Base-by-base conservation (phyloP, 2,113 vertebrate species). In the Delphinus delphis region DNA sequence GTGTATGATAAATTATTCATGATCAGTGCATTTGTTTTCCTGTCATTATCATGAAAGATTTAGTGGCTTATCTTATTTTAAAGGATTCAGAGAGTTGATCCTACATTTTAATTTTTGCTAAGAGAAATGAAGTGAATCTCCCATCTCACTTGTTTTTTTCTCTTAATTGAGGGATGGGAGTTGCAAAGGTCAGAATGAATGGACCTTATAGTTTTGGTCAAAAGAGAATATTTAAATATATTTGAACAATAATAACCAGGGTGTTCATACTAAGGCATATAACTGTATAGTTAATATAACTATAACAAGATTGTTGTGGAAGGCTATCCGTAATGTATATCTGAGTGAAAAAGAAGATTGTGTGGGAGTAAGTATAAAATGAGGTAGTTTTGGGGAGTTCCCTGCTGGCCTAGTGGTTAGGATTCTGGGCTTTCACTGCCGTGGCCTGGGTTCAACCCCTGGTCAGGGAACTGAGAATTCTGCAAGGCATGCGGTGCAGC, bases 71-170 rank as follows among this genome's bases (percentile, higher is more conserved):
- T 95, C 17, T 80, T 68, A 80, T 53, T 33, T 76, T 87, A 71
- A 18, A 73, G 84, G 31, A 90, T 87, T 95, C 70, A 96, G 50
- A 95, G 31, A 96, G 36, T 77, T 86, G 63, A 79, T 79, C 81
- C 13, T 71, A 36, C 11, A 88, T 88, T 97, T 95, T 92, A 95
- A 47, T 83, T 97, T 96, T 95, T 86, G 33, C 93, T 95, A 85
- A 96, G 88, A 93, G 94, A 90, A 95, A n/a, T 70, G 2, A 10
- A 70, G 58, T 91, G 5, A 36, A 26, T 80, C 50, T 94, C 10
- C 60, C 21, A 55, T 87, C 11, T 94, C 33, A 36, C 33, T 90
- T 95, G 26, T 6, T 33, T 83, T 55, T 41, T 91, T 84, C 80
- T 91, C n/a, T 73, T 93, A 65, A 80, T 90, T 55, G 68, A 95